phyloP scores from a whole-genome alignment of 2,888 invertebrate species.

The Prenolepis imparis region DNA sequence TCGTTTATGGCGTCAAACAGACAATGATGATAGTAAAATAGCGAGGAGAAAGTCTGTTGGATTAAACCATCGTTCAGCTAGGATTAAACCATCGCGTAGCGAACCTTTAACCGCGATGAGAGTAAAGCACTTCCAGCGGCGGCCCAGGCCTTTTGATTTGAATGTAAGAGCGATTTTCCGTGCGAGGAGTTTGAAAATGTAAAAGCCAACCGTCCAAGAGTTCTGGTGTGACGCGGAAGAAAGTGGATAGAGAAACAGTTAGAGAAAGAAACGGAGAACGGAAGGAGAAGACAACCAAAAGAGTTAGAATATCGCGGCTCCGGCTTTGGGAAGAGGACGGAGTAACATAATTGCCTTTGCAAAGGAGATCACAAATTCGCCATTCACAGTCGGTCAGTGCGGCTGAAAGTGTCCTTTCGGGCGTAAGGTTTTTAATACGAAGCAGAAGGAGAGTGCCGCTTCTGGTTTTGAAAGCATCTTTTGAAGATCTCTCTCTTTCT shows the following conservation, averaged over 20 bases:
- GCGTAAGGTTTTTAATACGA: conserved; percentile 79
- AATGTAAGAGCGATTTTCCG: conserved; percentile 81
- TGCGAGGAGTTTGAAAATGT: conserved; percentile 76
- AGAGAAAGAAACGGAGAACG: background rate
- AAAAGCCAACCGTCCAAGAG: conserved; percentile 72
- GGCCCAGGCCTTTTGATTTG: conserved; percentile 75
- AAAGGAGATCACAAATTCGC: conserved; percentile 78
- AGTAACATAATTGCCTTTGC: conserved; percentile 77
- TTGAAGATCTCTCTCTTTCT: conserved; percentile 63
- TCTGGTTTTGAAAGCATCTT: conserved; percentile 78
- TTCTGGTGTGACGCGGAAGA: conserved; percentile 50
- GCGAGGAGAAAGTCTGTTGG: conserved; percentile 24
- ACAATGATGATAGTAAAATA: conserved; percentile 49
- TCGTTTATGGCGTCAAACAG: conserved; percentile 40
- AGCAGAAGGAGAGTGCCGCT: conserved; percentile 78
- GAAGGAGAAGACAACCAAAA: conserved; percentile 35
- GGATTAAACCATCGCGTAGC: conserved; percentile 71
- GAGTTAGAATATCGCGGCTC: conserved; percentile 36
- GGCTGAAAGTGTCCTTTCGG: conserved; percentile 76
- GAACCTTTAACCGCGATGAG: conserved; percentile 67
- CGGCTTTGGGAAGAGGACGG: conserved; percentile 47
- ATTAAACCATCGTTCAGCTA: conserved; percentile 44
- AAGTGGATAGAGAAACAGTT: conserved; percentile 23
- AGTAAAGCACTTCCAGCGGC: conserved; percentile 61
- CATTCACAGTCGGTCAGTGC: conserved; percentile 75